Evolutionary conservation across 2,113 vertebrate species (phyloP).

Genomic region (Cranoglanis bouderius): DNA sequence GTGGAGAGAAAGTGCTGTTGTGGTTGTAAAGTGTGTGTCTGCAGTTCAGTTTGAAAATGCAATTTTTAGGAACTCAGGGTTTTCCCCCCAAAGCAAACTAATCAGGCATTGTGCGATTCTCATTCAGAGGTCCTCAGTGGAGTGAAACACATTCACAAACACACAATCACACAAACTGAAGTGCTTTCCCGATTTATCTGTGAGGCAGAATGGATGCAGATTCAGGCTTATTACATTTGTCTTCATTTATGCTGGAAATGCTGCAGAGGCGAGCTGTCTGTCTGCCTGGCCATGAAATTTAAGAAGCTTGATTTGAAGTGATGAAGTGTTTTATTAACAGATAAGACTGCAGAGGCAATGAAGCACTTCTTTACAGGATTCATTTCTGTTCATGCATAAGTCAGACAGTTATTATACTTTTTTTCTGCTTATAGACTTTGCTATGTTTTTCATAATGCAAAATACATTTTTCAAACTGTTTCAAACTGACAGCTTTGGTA

Average conservation of each 20-base stretch:
- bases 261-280: background rate
- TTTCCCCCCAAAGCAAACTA: background rate
- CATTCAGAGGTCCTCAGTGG: constrained; percentile 1
- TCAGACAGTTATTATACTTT: background rate
- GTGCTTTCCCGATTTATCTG: background rate
- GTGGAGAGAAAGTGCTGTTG: background rate
- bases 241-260: background rate
- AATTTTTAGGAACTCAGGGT: background rate
- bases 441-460: background rate
- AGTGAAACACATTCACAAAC: constrained; percentile 14
- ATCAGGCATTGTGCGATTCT: constrained; percentile 2
- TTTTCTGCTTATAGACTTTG: background rate
- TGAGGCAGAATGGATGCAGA: background rate
- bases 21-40: background rate
- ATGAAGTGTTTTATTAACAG: constrained; percentile 16
- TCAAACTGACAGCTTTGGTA: background rate
- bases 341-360: background rate
- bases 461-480: background rate
- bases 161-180: background rate
- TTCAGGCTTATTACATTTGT: background rate
- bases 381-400: background rate
- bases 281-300: constrained; percentile 3
- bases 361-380: background rate
- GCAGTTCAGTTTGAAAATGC: background rate
- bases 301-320: constrained; percentile 15